Conservation (phyloP, 92 coral and sea anemone species). For the Hydrozoanthus gracilis region DNA sequence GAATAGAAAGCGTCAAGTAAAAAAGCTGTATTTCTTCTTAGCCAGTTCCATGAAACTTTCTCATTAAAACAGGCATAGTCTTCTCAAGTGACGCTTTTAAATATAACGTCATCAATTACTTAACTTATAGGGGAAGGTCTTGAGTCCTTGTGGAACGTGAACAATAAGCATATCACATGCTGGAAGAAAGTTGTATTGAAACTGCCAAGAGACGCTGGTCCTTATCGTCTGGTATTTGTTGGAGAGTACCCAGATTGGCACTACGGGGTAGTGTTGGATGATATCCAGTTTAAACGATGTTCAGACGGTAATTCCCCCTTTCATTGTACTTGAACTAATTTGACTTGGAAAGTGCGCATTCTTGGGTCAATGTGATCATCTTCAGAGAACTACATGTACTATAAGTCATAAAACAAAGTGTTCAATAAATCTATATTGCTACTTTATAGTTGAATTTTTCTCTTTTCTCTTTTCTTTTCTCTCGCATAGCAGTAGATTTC, state of each 20-base stretch:
- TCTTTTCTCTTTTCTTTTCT: too few species aligned
- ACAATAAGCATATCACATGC: constrained; percentile 9
- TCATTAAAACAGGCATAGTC: too few species aligned
- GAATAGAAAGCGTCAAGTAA: too few species aligned
- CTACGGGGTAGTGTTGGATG: constrained; percentile 56
- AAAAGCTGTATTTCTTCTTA: too few species aligned
- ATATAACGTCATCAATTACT: background rate
- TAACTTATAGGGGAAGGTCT: background rate
- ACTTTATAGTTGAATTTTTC: too few species aligned
- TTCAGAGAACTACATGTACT: too few species aligned
- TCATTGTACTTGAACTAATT: background rate
- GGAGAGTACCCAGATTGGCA: constrained; percentile 49
- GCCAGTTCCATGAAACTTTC: too few species aligned
- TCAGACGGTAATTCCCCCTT: background rate
- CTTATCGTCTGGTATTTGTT: constrained; percentile 50
- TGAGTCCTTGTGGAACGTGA: constrained; percentile 48
- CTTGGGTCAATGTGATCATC: too few species aligned
- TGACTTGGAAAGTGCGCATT: background rate
- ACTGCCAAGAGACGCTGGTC: constrained; percentile 40
- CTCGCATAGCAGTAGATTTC: too few species aligned
- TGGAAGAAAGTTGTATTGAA: constrained; percentile 60
- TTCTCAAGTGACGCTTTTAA: background rate
- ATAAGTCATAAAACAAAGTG: too few species aligned
- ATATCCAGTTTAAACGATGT: constrained; percentile 53
- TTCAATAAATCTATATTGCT: too few species aligned